Percentiles rank a stretch among this genome's conserved stretches.
Conservation (phyloP, 2,797 vertebrate species). For the Phoxinus dragarum region DNA sequence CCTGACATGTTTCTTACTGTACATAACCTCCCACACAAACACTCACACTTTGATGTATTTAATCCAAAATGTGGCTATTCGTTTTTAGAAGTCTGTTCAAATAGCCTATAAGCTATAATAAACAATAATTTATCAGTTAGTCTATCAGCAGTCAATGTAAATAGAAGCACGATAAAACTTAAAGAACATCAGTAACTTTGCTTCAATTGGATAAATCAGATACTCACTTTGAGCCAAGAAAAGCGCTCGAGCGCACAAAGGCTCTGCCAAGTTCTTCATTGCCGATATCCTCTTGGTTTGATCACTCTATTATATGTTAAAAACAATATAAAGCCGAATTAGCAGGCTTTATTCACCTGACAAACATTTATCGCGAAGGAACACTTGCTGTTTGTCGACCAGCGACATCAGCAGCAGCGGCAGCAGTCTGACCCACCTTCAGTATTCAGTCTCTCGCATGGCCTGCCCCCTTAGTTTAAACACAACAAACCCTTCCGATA, state of each 20-base stretch:
- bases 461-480: background rate
- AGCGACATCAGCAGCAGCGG: conserved; percentile 49
- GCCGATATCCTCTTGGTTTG: background rate
- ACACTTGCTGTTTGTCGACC: conserved; percentile 58
- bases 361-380: background rate
- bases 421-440: conserved; percentile 15
- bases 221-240: conserved; percentile 75
- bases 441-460: background rate
- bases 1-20: background rate
- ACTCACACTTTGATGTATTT: background rate
- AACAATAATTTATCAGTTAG: too few species aligned
- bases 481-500: background rate
- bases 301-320: background rate
- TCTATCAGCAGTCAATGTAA: background rate
- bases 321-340: background rate
- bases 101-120: too few species aligned
- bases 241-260: conserved; percentile 59
- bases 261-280: conserved; percentile 44
- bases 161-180: background rate
- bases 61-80: background rate
- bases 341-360: conserved; percentile 39
- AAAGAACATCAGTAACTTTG: background rate
- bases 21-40: background rate
- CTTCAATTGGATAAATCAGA: background rate
- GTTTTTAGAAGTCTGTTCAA: conserved; percentile 1